Evolutionary conservation across 1,140 invertebrate species (phyloP), one percentile per base, ranked within the genome.

Genomic region (Sarcophaga peregrina): DNA sequence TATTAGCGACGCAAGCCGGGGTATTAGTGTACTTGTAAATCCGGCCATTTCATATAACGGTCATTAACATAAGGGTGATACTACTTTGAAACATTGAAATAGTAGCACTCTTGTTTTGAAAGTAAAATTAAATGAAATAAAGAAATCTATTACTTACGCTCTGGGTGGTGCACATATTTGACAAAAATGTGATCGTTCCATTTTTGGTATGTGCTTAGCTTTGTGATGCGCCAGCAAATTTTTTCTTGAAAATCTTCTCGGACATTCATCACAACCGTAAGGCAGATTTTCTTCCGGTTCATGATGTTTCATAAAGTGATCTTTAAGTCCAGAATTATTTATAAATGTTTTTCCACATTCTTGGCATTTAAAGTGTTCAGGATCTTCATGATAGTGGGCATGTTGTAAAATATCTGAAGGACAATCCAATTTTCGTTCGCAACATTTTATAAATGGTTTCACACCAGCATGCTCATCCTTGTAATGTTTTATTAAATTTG

Each of bases 331-430:
- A 20, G 68, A 68, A 7, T 80, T 52, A 75, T 83, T 80, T 11
- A 72, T 50, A 75, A 81, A 83, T 0, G 72, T 80, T 75, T 75
- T 83, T 58, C 72, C 76, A 48, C 78, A 81, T 46, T 75, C 68
- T n/a, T 81, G 47, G 58, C 83, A 83, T 85, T 89, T 89, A 7
- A 89, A 89, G 68, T 88, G 89, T 75, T 89, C 86, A 1, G 88
- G 88, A 83, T 89, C 87, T 50, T 89, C 88, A 73, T 89, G 88
- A 5, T 86, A 82, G 13, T 88, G 83, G 1, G 88, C 88, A 83
- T 89, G 88, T 83, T 89, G 88, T n/a, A 89, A 87, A 17, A 89
- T 85, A 5, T 87, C 84, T 45, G 85, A 88, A 13, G 88, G 86
- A 82, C 89, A 88, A 62, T 86, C 87, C 4, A 89, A 82, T 84